Conservation (phyloP, 2,113 vertebrate species). For the Mola mola region DNA sequence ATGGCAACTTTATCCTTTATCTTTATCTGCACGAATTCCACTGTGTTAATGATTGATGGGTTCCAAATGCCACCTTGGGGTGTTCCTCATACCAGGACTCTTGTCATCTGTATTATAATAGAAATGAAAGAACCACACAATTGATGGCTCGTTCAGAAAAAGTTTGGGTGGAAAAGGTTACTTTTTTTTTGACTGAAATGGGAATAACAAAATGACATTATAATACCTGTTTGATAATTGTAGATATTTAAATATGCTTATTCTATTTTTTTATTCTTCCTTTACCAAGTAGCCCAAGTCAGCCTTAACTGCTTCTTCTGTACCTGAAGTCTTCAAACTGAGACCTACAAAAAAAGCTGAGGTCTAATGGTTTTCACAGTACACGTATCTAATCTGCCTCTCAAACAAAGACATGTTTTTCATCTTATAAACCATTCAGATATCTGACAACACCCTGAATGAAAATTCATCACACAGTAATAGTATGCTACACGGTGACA, state of each 20-base stretch:
- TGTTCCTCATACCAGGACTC: conserved; percentile 51
- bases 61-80: conserved; percentile 54
- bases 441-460: conserved; percentile 9
- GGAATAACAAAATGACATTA: too few species aligned
- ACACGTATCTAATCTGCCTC: background rate
- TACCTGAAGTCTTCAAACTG: too few species aligned
- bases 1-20: conserved; percentile 19
- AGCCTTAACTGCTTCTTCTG: too few species aligned
- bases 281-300: too few species aligned
- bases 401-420: conserved; percentile 30
- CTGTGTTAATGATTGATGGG: conserved; percentile 46
- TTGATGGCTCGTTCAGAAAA: conserved; percentile 13
- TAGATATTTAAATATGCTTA: too few species aligned
- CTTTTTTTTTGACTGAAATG: too few species aligned
- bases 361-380: background rate
- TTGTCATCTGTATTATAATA: conserved; percentile 39
- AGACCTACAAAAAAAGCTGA: background rate
- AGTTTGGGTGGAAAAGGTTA: background rate
- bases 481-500: background rate
- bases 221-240: too few species aligned
- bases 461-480: conserved; percentile 4
- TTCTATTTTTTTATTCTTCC: too few species aligned
- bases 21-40: conserved; percentile 32
- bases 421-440: conserved; percentile 5
- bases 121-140: conserved; percentile 39